Evolutionary conservation across 2,888 invertebrate species (phyloP).

Genomic region (Fabriciana adippe): DNA sequence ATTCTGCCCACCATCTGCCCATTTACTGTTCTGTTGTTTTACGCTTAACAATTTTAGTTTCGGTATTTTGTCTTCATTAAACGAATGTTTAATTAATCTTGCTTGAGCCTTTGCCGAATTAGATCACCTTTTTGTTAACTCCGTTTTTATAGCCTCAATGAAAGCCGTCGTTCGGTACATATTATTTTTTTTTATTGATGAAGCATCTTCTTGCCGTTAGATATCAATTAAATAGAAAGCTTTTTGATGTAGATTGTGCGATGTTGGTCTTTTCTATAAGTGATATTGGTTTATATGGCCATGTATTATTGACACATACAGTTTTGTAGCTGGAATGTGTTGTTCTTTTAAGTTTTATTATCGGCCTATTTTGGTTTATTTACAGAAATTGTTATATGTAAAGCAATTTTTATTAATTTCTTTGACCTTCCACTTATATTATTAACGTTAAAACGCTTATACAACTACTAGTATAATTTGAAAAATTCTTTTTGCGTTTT

Average conservation of each 20-base stretch:
- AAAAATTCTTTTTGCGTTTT: too few species aligned
- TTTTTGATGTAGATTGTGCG: slow-evolving; percentile 5
- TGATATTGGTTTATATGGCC: slow-evolving; percentile 18
- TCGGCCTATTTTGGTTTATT: too few species aligned
- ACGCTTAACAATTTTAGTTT: too few species aligned
- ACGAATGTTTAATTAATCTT: not conserved
- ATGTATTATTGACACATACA: not conserved
- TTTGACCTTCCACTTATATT: too few species aligned
- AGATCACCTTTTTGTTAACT: not conserved
- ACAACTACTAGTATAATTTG: too few species aligned
- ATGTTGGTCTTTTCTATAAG: slow-evolving; percentile 9
- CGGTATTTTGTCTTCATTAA: not conserved
- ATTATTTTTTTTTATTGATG: not conserved
- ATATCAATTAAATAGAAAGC: slow-evolving; percentile 27
- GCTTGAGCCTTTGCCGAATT: not conserved
- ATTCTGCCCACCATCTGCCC: too few species aligned
- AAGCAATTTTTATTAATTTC: too few species aligned
- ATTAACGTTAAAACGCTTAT: too few species aligned
- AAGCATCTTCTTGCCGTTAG: slow-evolving; percentile 4
- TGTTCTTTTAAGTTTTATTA: too few species aligned
- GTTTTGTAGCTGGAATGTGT: too few species aligned
- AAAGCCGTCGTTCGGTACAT: not conserved
- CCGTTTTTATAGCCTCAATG: not conserved
- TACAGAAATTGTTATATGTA: too few species aligned
- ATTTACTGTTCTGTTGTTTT: too few species aligned